Conservation (phyloP, 2,113 vertebrate genomes). For the Bolborhynchus lineola region DNA sequence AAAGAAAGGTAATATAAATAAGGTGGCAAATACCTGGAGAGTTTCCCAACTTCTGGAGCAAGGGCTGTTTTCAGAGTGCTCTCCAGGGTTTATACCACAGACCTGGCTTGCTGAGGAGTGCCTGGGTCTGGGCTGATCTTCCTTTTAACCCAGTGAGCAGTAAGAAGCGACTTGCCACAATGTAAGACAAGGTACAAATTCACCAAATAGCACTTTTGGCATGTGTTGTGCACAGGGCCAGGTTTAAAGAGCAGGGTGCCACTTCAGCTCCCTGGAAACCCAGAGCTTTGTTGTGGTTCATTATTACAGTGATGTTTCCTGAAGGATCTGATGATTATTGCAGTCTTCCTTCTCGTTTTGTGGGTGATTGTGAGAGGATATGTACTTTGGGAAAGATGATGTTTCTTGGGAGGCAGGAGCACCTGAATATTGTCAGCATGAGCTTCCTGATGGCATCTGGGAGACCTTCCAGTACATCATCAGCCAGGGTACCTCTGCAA, state of each 20-base stretch:
- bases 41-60: background rate
- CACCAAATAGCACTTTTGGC: background rate
- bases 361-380: background rate
- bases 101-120: background rate
- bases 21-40: accelerated
- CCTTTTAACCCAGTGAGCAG: background rate
- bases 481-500: background rate
- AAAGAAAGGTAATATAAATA: background rate
- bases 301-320: background rate
- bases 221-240: background rate
- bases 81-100: background rate
- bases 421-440: accelerated
- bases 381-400: background rate
- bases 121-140: background rate
- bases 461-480: accelerated
- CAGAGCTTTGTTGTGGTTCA: background rate
- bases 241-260: too few species aligned
- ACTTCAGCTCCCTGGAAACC: background rate
- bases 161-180: background rate
- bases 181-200: background rate
- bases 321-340: background rate
- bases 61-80: background rate
- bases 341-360: background rate
- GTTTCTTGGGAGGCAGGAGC: background rate
- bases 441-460: background rate